Percentiles rank a stretch among this genome's conserved stretches.
Evolutionary conservation across 2,888 invertebrate species (phyloP).

Genomic region (Mesorhabditis belari): DNA sequence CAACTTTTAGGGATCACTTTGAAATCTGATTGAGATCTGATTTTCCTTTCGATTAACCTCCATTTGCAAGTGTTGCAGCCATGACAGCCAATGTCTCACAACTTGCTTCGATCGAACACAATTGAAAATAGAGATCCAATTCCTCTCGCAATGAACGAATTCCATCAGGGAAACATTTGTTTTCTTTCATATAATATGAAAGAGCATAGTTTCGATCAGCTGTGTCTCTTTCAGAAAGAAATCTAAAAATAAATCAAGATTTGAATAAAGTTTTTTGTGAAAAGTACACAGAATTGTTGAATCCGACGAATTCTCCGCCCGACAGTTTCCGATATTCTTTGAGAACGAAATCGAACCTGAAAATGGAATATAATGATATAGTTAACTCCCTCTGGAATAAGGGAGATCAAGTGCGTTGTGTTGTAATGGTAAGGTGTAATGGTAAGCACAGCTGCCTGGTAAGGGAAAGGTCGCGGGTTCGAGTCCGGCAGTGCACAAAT

Average conservation of each 20-base stretch:
- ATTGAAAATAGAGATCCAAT: conserved; percentile 61
- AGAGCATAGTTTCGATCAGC: conserved; percentile 93
- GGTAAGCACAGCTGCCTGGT: no score
- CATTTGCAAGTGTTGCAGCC: conserved; percentile 90
- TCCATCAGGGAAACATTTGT: conserved; percentile 36
- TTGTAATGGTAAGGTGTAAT: no score
- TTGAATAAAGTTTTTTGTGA: background rate
- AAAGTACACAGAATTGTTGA: conserved; percentile 78
- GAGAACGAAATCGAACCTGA: no score
- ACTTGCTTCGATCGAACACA: conserved; percentile 89
- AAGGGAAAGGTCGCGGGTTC: no score
- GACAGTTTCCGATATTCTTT: conserved; percentile 62
- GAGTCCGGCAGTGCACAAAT: no score
- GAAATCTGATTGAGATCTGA: no score
- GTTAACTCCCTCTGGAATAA: no score
- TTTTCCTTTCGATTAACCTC: conserved; percentile 66
- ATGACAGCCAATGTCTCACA: conserved; percentile 86
- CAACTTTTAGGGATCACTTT: no score
- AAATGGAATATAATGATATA: no score
- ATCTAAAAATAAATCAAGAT: conserved; percentile 73
- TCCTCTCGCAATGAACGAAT: conserved; percentile 55
- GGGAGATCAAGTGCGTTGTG: no score
- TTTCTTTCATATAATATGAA: conserved; percentile 92
- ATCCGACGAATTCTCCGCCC: conserved; percentile 77
- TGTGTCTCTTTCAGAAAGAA: conserved; percentile 87